Percentiles rank a stretch among this genome's conserved stretches.
phyloP scores from a whole-genome alignment of 2,888 invertebrate genomes.

The Drosophila mimetica region DNA sequence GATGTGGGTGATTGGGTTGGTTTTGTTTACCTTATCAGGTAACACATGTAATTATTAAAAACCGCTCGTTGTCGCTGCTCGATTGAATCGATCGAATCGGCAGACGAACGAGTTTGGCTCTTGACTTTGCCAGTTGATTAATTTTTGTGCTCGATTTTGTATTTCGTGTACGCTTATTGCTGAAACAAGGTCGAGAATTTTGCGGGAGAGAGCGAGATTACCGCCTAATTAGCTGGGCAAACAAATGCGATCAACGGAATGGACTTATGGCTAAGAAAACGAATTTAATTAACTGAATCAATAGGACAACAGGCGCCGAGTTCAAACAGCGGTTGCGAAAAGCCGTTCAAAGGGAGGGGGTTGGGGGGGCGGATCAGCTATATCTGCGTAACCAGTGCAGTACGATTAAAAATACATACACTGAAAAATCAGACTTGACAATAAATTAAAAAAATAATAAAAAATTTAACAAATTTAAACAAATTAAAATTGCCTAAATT shows the following conservation, averaged over 20 bases:
- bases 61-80: conserved; percentile 6
- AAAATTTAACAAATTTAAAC: too few species aligned
- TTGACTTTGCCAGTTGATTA: conserved; percentile 46
- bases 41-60: conserved; percentile 50
- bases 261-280: conserved; percentile 31
- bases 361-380: conserved; percentile 29
- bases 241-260: conserved; percentile 44
- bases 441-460: background rate
- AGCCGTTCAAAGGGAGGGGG: too few species aligned
- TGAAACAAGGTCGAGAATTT: conserved; percentile 36
- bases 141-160: conserved; percentile 4
- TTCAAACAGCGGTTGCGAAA: conserved; percentile 41
- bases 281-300: conserved; percentile 73
- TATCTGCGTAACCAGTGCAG: conserved; percentile 57
- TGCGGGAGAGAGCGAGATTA: conserved; percentile 3
- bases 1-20: conserved; percentile 2
- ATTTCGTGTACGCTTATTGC: conserved; percentile 4
- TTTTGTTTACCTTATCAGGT: conserved; percentile 31
- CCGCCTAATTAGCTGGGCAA: conserved; percentile 54
- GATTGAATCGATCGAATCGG: conserved; percentile 34
- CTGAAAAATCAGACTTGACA: background rate
- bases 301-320: conserved; percentile 46
- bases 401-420: background rate
- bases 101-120: conserved; percentile 36
- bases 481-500: too few species aligned